Evolutionary conservation across 2,797 vertebrate genomes (phyloP), one percentile per base, ranked within the genome.

Genomic region (Meda fulgida): DNA sequence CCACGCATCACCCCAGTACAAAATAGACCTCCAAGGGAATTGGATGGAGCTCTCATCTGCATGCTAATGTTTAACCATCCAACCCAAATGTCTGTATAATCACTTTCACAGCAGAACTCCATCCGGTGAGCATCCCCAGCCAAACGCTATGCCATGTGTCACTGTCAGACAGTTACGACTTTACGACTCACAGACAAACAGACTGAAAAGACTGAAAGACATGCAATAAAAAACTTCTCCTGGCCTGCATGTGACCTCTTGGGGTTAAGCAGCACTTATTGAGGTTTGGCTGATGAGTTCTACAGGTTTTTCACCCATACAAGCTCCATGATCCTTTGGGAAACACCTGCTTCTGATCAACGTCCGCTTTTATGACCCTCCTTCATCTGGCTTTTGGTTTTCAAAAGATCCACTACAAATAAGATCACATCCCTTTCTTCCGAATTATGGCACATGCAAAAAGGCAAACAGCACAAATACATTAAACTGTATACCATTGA

Each of bases 1-100:
- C 92, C 90, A 92, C 93, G 92, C 91, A 92, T 93, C 93, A 93
- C 88, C 92, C 91, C 91, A 87, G 89, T 89, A 5, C 90, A 90
- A 89, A 92, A 91, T 73, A 87, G 91, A 88, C 83, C 86, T 89
- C 90, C 87, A 79, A 91, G 92, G 89, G 91, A 85, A 23, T 83
- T 77, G 88, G 92, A 93, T 94, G 92, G 91, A 78, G 88, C 89
- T 85, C 88, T 84, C 90, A 92, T 93, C 92, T 94, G 92, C 91
- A 92, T 94, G 93, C 88, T 88, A 90, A 86, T 89, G 77, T 89
- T 89, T 69, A 90, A 89, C 84, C 87, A 92, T 92, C 88, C 89
- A 90, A 85, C 80, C 87, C 87, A 89, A 86, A 92, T 92, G 92
- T 89, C 91, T 90, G 91, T 85, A 76, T 81, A 83, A 93, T 89